A percentile compares a stretch with the other conserved stretches of the same genome.
Evolutionary conservation across 1,140 invertebrate species (phyloP).

Genomic region (Triops longicaudatus): DNA sequence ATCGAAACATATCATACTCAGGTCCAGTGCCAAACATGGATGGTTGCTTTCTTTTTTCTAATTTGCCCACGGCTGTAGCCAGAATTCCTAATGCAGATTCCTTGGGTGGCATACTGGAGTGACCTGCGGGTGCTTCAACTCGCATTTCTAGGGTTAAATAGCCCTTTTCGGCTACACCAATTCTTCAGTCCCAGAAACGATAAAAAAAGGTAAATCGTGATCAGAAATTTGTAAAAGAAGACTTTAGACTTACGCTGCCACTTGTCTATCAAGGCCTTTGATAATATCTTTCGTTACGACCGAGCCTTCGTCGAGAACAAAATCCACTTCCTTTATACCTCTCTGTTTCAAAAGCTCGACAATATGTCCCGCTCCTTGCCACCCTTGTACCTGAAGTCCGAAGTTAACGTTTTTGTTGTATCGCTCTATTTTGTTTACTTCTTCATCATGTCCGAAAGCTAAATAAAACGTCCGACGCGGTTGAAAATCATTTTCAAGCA

Average conservation of each 20-base stretch:
- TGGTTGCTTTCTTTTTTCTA: constrained; percentile 44
- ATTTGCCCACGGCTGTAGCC: constrained; percentile 42
- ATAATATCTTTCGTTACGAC: constrained; percentile 41
- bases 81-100: constrained; percentile 46
- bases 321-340: constrained; percentile 43
- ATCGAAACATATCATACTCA: constrained; percentile 42
- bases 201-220: not conserved
- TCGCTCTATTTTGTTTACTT: constrained; percentile 38
- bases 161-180: constrained; percentile 50
- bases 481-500: constrained; percentile 39
- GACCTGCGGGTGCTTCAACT: constrained; percentile 42
- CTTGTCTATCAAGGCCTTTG: constrained; percentile 40
- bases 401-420: not conserved
- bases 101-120: constrained; percentile 47
- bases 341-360: constrained; percentile 38
- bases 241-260: constrained; percentile 41
- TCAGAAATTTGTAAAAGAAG: not conserved
- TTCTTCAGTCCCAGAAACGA: constrained; percentile 29
- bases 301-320: constrained; percentile 49
- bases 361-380: constrained; percentile 42
- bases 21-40: constrained; percentile 46
- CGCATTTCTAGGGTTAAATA: constrained; percentile 41
- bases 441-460: constrained; percentile 54
- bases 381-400: constrained; percentile 38
- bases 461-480: constrained; percentile 47